Percentiles rank a stretch among this genome's conserved stretches.
phyloP scores from a whole-genome alignment of 2,113 vertebrate species.

The Laterallus jamaicensis region DNA sequence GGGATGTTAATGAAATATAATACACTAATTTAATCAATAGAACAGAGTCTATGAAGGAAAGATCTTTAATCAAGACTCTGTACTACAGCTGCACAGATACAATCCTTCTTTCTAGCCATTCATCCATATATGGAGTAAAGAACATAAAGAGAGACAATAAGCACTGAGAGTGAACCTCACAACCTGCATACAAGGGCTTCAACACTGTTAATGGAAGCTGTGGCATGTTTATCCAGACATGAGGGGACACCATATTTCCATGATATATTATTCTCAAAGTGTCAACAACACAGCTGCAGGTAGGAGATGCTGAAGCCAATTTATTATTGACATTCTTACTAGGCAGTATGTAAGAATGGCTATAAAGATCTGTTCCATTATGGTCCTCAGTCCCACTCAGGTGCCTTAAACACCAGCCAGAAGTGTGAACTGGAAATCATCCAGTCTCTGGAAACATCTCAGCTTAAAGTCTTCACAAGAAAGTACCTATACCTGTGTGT shows the following conservation, averaged over 20 bases:
- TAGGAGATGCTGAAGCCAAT: not conserved
- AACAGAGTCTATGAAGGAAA: not conserved
- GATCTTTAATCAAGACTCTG: constrained; percentile 12
- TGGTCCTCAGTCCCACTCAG: not conserved
- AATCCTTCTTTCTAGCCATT: not conserved
- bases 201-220: not conserved
- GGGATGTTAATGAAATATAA: constrained; percentile 8
- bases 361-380: not conserved
- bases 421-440: not conserved
- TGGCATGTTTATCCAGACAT: not conserved
- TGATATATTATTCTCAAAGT: not conserved
- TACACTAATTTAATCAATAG: constrained; percentile 22
- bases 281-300: not conserved
- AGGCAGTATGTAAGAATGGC: not conserved
- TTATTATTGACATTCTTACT: not conserved
- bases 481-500: not conserved
- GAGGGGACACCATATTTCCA: not conserved
- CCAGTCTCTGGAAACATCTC: not conserved
- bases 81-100: not conserved
- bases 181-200: not conserved
- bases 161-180: not conserved
- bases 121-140: not conserved
- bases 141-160: not conserved
- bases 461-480: not conserved
- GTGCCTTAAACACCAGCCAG: not conserved